Percentiles rank a stretch among this genome's conserved stretches.
Evolutionary conservation across 2,113 vertebrate genomes (phyloP).

Genomic region (Sminthopsis crassicaudata): DNA sequence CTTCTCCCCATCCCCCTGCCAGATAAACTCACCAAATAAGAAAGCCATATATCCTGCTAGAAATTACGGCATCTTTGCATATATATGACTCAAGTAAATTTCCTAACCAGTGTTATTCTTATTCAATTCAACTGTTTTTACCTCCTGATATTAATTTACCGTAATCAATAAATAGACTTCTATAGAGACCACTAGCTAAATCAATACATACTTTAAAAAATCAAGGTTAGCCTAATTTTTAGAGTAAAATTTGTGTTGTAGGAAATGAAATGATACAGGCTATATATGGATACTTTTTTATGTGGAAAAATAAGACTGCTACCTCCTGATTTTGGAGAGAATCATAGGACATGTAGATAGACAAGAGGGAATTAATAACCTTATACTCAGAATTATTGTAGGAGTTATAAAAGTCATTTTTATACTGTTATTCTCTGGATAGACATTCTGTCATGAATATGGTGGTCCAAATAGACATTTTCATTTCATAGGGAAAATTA

Average conservation of each 20-base stretch:
- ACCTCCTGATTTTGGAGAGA: constrained; percentile 31
- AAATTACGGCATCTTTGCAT: neutral
- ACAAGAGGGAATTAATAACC: constrained; percentile 42
- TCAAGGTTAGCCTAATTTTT: constrained; percentile 3
- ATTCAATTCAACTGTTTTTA: neutral
- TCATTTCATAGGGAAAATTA: neutral
- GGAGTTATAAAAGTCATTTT: constrained; percentile 45
- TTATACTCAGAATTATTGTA: constrained; percentile 32
- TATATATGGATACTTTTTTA: constrained; percentile 30
- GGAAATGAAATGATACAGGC: constrained; percentile 6
- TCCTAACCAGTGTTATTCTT: neutral
- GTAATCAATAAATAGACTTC: neutral
- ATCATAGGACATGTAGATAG: neutral
- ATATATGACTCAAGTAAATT: neutral
- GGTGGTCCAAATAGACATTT: neutral
- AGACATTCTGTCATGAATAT: constrained; percentile 28
- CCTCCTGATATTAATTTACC: neutral
- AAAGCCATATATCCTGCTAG: neutral
- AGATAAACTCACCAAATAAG: neutral
- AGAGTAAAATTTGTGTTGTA: neutral
- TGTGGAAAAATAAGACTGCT: constrained; percentile 42
- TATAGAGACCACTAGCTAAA: neutral
- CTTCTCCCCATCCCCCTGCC: no score
- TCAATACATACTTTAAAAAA: neutral
- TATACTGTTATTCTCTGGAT: constrained; percentile 18